Percentiles rank a stretch among this genome's conserved stretches.
Conservation (phyloP, 53 echinoderm and acorn worm genomes). For the Hippasteria phrygiana region DNA sequence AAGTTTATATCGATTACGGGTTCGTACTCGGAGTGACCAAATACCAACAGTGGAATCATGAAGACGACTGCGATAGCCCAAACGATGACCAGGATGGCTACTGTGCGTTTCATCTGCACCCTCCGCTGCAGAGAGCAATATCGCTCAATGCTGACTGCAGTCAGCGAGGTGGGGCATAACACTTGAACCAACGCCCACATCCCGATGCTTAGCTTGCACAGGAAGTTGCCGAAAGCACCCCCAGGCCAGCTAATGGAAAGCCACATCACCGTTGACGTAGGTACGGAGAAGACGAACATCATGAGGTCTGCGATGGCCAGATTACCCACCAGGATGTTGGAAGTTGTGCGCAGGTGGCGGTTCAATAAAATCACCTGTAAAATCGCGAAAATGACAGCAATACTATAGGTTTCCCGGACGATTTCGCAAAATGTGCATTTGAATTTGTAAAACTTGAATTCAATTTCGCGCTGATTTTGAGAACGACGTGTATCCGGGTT, state of each 20-base stretch:
- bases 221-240: neutral
- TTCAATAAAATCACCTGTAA: constrained; percentile 40
- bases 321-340: constrained; percentile 40
- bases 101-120: constrained; percentile 30
- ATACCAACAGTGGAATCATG: neutral
- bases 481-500: too few species aligned
- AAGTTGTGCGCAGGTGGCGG: constrained; percentile 35
- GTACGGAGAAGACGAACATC: constrained; percentile 38
- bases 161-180: constrained; percentile 32
- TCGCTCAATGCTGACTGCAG: constrained; percentile 50
- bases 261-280: constrained; percentile 29
- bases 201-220: constrained; percentile 18
- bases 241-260: neutral
- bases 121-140: constrained; percentile 16
- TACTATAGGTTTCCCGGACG: too few species aligned
- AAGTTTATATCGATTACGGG: neutral
- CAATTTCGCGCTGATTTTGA: too few species aligned
- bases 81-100: constrained; percentile 19
- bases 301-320: constrained; percentile 41
- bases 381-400: too few species aligned
- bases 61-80: constrained; percentile 22
- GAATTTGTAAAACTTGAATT: too few species aligned
- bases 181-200: constrained; percentile 2
- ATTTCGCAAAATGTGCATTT: too few species aligned
- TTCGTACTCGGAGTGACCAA: neutral